phyloP scores from a whole-genome alignment of 1,140 invertebrate species.

The Procambarus virginalis region DNA sequence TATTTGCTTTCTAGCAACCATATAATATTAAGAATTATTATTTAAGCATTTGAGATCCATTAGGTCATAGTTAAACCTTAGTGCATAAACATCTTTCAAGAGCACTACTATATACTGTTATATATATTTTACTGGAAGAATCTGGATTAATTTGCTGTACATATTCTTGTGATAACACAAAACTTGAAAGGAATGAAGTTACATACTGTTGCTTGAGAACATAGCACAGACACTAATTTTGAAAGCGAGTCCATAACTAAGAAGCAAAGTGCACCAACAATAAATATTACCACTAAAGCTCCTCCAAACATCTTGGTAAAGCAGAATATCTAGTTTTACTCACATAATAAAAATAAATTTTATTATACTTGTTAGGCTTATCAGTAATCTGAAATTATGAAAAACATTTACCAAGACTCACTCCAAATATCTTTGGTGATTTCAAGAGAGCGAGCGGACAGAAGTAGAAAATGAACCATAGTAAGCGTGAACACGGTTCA shows the following conservation, averaged over 20 bases:
- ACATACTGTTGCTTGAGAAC: not conserved
- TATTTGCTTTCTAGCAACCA: no score
- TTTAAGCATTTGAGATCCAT: not conserved
- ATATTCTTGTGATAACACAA: not conserved
- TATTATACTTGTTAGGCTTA: not conserved
- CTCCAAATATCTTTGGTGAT: not conserved
- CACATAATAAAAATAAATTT: not conserved
- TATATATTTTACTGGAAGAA: not conserved
- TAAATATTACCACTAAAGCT: not conserved
- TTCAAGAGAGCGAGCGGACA: not conserved
- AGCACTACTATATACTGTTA: not conserved
- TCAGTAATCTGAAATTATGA: not conserved
- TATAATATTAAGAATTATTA: no score
- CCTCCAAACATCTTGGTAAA: constrained; percentile 15
- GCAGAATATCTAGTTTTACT: constrained; percentile 5
- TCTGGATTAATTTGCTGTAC: not conserved
- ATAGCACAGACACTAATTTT: not conserved
- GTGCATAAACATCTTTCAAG: not conserved
- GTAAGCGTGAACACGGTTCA: not conserved
- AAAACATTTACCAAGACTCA: not conserved
- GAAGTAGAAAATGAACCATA: not conserved
- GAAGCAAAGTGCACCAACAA: not conserved
- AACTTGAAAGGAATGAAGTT: not conserved
- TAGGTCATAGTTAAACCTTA: not conserved
- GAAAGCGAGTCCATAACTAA: not conserved